Evolutionary conservation across 2,888 invertebrate species (phyloP), one percentile per base, ranked within the genome.

Genomic region (Carcina quercana): DNA sequence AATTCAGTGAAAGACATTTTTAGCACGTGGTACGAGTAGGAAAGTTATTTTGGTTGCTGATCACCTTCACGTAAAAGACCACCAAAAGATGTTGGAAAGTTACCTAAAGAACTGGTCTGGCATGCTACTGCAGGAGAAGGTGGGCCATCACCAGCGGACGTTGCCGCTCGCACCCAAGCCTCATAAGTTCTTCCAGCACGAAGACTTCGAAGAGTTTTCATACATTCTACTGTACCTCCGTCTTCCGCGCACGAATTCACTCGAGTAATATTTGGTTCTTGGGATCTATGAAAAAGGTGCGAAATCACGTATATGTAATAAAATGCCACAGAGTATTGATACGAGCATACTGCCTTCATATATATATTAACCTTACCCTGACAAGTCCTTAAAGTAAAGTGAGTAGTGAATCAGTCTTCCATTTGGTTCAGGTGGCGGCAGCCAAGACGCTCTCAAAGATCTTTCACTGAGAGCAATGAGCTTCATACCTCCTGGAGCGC

Each of bases 101-200:
- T 52, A 84, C 85, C 82, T 35, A 82, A 52, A 13, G 75, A 63
- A 39, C 78, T 80, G 2, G 84, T 82, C 41, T 84, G 83, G 40
- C 80, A 80, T 26, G 82, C 78, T 1, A 83, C 72, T 3, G 79
- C 67, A 3, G 65, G 53, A 0, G 80, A 76, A 0, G 80, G 72
- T 0, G 84, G 83, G 0, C 85, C 85, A 59, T 94, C 93, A 0
- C 95, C 95, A 3, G 91, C 87, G 1, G 86, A 85, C 1, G 94
- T 95, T 19, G 91, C 91, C 0, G 95, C 95, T 10, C 92, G 89
- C 7, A 95, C 92, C 91, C 94, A 94, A 53, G 95, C 93, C 59
- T 93, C 92, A 59, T 95, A 95, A 33, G 91, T 87, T 50, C 92
- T 88, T 39, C 89, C 88, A 38, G 91, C 87, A 24, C 88, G 86